Evolutionary conservation across 2,888 invertebrate species (phyloP), one percentile per base, ranked within the genome.

Genomic region (Ephialtes manifestator): DNA sequence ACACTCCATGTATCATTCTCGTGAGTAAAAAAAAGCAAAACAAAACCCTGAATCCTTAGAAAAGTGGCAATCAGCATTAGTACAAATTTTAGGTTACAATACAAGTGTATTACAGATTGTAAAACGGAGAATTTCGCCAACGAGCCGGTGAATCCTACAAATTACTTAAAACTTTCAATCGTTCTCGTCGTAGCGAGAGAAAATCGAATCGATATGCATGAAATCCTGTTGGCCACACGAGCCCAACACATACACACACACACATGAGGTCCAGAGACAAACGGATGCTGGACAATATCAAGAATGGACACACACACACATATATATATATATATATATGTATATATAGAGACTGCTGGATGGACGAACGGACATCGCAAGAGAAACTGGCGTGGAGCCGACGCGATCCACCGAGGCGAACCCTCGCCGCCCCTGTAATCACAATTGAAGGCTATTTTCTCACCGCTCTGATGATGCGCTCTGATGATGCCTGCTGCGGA

Each of bases 391-490:
- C 85, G 86, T 87, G 86, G 89, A 87, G 85, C 87, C 87, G 85
- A 88, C 84, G 87, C 90, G 86, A 88, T 85, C 82, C 85, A 89
- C 87, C 89, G 89, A 90, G 91, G 91, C 89, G 90, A 91, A 89
- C 89, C 89, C 91, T 81, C 84, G 93, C 93, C 94, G 93, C 93
- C 94, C 93, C 94, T 94, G 93, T 94, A 94, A 94, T 94, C 94
- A 94, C 93, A 94, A 94, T 93, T 94, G 93, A 93, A 94, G 94
- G 94, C 93, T 94, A 94, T 94, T 94, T 94, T 94, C 94, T 94
- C 94, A 93, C 94, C 94, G 93, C 93, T 94, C 93, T 93, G 93
- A 94, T 94, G 93, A 94, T 94, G 93, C 92, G 90, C 93, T 93
- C 93, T 93, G 93, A 94, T 93, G 93, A 93, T 94, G 92, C 93